Evolutionary conservation across 2,888 invertebrate genomes (phyloP).

Genomic region (Lumbricus terrestris): DNA sequence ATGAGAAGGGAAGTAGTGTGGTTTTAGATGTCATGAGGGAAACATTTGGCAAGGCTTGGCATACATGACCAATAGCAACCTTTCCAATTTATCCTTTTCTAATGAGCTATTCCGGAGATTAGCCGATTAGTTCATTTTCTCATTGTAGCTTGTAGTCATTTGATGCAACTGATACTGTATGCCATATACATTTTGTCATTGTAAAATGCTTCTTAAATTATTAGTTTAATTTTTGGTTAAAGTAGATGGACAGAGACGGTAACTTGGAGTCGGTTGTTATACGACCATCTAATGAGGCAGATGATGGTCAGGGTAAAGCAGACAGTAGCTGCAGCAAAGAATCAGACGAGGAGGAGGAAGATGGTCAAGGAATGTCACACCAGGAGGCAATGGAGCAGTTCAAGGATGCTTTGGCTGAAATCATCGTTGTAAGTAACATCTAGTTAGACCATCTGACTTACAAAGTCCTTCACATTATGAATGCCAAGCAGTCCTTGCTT

Average conservation of each 20-base stretch:
- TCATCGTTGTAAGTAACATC: slow-evolving; percentile 42
- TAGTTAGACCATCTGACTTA: neutral
- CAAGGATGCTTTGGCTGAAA: slow-evolving; percentile 41
- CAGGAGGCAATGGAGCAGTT: slow-evolving; percentile 45
- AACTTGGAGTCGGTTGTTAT: neutral
- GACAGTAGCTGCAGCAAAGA: slow-evolving; percentile 10
- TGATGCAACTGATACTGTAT: no score
- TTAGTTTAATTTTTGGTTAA: neutral
- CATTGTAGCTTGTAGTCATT: no score
- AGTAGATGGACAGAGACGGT: neutral
- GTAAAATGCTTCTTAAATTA: neutral
- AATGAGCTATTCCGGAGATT: no score
- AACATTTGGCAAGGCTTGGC: no score
- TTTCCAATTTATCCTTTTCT: no score
- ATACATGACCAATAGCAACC: no score
- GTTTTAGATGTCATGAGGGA: no score
- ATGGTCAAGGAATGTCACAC: slow-evolving; percentile 39
- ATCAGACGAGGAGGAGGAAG: neutral
- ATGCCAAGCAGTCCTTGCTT: neutral
- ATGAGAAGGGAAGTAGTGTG: no score
- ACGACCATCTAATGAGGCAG: neutral
- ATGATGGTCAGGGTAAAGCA: neutral
- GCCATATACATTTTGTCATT: no score
- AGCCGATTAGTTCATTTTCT: no score
- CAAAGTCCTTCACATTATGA: neutral